Evolutionary conservation across 2,888 invertebrate genomes (phyloP), one percentile per base, ranked within the genome.

Genomic region (Agrochola litura): DNA sequence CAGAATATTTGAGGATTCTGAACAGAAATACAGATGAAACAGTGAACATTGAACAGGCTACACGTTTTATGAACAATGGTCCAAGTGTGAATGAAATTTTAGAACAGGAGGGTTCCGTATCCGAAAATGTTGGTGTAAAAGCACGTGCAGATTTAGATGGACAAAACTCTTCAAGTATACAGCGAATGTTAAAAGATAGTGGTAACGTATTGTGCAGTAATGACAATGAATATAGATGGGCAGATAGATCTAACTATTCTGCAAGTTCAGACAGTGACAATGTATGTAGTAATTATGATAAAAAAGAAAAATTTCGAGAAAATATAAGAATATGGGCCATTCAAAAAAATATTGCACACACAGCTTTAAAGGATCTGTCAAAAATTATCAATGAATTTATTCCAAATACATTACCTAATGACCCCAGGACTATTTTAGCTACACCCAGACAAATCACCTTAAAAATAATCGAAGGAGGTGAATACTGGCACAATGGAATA

Each of bases 301-400:
- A 58, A 58, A 58, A 58, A 25, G 58, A 58, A 25, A 58, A 58
- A 6, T 16, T 60, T 73, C 72, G 43, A 14, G 43, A 73, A 73
- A 65, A 73, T 73, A 65, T 72, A 64, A 73, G 43, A 73, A 64
- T 56, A 56, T 73, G 64, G 72, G 43, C 72, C 6, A 64, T 72
- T 54, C 0, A 41, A 64, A 72, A 54, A 64, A 64, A 72, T 64
- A 72, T 72, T 64, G 22, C 63, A 54, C 64, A 73, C n/a, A 73
- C 25, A 63, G 72, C 72, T 19, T 64, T 74, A 58, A 77, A 19
- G 2, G 72, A 77, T 30, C 63, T 68, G 12, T 25, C 73, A 64
- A 73, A 73, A 68, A 70, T 74, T 41, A 73, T 78, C 16, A 78
- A 78, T 78, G 65, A 73, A 41, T 74, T 77, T 49, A 61, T 77